Evolutionary conservation across 2,888 invertebrate species (phyloP), one percentile per base, ranked within the genome.

Genomic region (Idaea biselata): DNA sequence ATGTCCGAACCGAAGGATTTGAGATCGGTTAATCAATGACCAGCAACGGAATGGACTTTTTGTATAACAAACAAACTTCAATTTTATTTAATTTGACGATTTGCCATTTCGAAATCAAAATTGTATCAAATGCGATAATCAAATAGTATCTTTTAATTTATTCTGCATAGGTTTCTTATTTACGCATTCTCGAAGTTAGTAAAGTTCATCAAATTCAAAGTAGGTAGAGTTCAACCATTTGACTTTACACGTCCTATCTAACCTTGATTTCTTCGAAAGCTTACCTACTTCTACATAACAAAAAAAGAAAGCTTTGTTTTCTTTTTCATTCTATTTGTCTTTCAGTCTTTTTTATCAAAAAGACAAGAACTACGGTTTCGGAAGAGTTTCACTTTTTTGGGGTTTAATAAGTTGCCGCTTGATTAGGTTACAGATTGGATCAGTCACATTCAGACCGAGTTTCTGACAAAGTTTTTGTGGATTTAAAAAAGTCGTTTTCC

Each of bases 301-400:
- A 68, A 77, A 68, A 77, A 83, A 83, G 83, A 83, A 76, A 82
- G 81, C 73, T 79, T 76, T 71, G 70, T 65, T 72, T 73, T 63
- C 68, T 72, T 78, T 81, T 81, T 78, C 81, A 72, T 77, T 74
- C 55, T 71, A 66, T 62, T 68, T 68, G 71, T 71, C 67, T 72
- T 71, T 74, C 68, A 58, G 25, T 65, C 66, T 70, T 62, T 73
- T 70, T 74, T 70, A 76, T 71, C 73, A 76, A 77, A 70, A 72
- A 65, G 65, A 70, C 66, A 67, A 58, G 56, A 61, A 66, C 68
- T 74, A 25, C 25, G 25, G 25, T 25, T 25, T 75, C 69, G 63
- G 64, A 63, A 73, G 73, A 75, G 72, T 7, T 44, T 73, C 58
- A 59, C 71, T 73, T 70, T 71, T 73, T 71, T 67, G 72, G 73